Evolutionary conservation across 1,140 invertebrate genomes (phyloP).

Genomic region (Papilio machaon): DNA sequence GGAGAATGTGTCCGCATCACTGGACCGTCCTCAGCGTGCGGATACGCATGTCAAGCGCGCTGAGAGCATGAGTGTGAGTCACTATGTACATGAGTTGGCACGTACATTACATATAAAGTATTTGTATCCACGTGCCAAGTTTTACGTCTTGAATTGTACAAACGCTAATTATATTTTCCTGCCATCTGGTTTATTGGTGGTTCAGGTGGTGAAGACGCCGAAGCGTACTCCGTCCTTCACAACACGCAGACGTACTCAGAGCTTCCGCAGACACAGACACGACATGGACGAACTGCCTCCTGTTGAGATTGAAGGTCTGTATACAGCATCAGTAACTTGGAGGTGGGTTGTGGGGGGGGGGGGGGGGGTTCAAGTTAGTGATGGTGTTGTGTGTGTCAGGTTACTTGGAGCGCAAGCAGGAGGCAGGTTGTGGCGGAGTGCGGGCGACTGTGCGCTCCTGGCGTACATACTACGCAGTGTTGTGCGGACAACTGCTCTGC

Average conservation of each 20-base stretch:
- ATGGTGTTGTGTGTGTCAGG: constrained; percentile 49
- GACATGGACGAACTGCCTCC: constrained; percentile 90
- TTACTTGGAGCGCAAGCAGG: constrained; percentile 96
- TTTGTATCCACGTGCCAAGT: no score
- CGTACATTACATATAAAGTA: neutral
- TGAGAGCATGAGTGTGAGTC: constrained; percentile 93
- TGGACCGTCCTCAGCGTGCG: constrained; percentile 85
- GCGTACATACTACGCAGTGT: constrained; percentile 97
- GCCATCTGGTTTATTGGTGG: no score
- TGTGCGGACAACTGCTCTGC: constrained; percentile 97
- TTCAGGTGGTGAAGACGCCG: constrained; percentile 84
- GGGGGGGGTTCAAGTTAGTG: no score
- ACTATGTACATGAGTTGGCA: neutral
- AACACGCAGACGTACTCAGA: constrained; percentile 93
- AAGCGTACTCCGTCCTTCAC: constrained; percentile 98
- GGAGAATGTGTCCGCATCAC: constrained; percentile 84
- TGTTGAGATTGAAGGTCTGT: constrained; percentile 93
- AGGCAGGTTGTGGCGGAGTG: constrained; percentile 95
- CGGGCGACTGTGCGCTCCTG: constrained; percentile 96
- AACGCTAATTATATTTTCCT: no score
- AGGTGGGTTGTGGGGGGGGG: no score
- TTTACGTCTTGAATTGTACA: no score
- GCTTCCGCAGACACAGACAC: constrained; percentile 90
- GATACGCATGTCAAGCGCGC: constrained; percentile 89
- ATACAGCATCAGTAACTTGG: neutral